A percentile compares a stretch with the other conserved stretches of the same genome.
Evolutionary conservation across 2,888 invertebrate genomes (phyloP).

Genomic region (Athripsodes cinereus): DNA sequence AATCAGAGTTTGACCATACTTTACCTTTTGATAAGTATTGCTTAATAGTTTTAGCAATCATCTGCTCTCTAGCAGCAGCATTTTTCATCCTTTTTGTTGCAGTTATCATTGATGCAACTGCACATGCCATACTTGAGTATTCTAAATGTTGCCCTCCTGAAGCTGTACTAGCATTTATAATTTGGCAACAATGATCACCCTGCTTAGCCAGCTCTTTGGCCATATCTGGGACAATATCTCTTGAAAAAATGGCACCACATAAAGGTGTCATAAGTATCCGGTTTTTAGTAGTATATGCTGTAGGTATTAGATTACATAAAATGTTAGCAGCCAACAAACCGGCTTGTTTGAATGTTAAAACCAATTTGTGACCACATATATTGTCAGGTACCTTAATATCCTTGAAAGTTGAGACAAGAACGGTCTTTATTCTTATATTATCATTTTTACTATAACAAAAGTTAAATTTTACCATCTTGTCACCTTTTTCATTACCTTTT

Average conservation of each 20-base stretch:
- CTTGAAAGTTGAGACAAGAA: neutral
- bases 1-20: neutral
- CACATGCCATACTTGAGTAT: neutral
- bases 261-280: neutral
- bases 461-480: neutral
- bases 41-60: neutral
- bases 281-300: neutral
- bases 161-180: neutral
- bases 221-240: neutral
- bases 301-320: neutral
- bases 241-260: neutral
- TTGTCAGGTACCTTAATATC: neutral
- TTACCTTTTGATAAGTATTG: neutral
- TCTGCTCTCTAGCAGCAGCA: neutral
- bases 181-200: neutral
- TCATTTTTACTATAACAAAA: neutral
- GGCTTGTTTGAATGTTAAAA: neutral
- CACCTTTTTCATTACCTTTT: neutral
- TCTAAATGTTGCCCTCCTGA: neutral
- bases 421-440: neutral
- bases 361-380: neutral
- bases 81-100: neutral
- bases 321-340: neutral
- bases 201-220: neutral
- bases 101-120: neutral